These are phyloP conservation scores for Glaucomys volans DNA, from an alignment of 2,113 vertebrate genomes.

Conservation along the genomic window DNA sequence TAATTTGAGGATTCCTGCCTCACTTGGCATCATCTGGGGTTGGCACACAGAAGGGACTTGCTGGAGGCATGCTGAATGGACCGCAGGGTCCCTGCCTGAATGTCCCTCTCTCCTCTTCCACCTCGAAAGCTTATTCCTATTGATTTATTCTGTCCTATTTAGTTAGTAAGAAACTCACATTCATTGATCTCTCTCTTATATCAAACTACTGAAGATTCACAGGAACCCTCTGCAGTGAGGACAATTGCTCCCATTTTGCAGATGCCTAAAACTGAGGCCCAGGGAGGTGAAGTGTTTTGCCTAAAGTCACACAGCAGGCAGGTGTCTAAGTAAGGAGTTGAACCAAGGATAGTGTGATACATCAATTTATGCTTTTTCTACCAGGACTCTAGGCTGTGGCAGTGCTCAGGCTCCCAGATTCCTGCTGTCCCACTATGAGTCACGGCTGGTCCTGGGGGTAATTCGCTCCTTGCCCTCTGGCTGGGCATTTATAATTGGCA, in stretches of 20 bases:
- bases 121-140: background rate
- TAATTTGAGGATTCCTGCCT: background rate
- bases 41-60: background rate
- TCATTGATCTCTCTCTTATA: background rate
- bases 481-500: background rate
- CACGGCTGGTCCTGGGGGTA: fast-evolving
- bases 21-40: background rate
- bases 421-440: background rate
- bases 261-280: background rate
- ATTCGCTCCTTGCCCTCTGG: background rate
- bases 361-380: background rate
- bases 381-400: background rate
- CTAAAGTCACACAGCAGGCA: background rate
- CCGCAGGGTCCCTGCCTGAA: background rate
- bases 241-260: background rate
- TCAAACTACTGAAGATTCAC: background rate
- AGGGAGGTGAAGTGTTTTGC: background rate
- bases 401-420: fast-evolving
- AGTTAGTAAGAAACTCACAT: background rate
- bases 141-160: background rate
- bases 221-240: background rate
- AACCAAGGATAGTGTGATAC: background rate
- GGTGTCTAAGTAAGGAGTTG: background rate
- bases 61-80: background rate
- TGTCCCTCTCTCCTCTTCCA: background rate